phyloP scores from a whole-genome alignment of 2,113 vertebrate genomes.

The Thamnophis sirtalis region DNA sequence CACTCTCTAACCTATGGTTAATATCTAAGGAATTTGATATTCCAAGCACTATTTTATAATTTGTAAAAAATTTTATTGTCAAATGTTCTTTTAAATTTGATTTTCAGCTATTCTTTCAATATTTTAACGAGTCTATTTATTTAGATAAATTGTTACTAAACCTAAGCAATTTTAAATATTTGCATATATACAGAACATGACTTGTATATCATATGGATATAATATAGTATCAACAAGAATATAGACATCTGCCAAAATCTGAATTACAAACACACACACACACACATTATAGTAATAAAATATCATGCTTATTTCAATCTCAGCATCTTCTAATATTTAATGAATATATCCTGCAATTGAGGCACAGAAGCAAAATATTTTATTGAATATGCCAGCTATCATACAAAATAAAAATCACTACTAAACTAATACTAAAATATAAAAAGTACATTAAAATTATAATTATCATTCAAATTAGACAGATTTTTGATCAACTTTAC shows the following conservation, averaged over 20 bases:
- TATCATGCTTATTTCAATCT: constrained; percentile 9
- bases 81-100: background rate
- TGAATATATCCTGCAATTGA: background rate
- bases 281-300: background rate
- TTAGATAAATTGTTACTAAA: background rate
- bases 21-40: background rate
- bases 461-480: constrained; percentile 12
- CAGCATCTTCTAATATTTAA: constrained; percentile 19
- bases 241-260: background rate
- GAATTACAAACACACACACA: background rate
- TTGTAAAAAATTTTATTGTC: background rate
- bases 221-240: background rate
- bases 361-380: background rate
- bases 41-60: background rate
- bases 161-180: background rate
- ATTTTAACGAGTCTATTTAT: background rate
- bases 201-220: background rate
- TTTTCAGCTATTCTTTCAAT: background rate
- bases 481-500: background rate
- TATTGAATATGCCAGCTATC: background rate
- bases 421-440: background rate
- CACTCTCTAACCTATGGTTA: background rate
- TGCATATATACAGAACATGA: background rate
- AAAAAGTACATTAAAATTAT: background rate
- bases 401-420: background rate